phyloP scores from a whole-genome alignment of 2,888 invertebrate genomes.

The Deilephila elpenor region DNA sequence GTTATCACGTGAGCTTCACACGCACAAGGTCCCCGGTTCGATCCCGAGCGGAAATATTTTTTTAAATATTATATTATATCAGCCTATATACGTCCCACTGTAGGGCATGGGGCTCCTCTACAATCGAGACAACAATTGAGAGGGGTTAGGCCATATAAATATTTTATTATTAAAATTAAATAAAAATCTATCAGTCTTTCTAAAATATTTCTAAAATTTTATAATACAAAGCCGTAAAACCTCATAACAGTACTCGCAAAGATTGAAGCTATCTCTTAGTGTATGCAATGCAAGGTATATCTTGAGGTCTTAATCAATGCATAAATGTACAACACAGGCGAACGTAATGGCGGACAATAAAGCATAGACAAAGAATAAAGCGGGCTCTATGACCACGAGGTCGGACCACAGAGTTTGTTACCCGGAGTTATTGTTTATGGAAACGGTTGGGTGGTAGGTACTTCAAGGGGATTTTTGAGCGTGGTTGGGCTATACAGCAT shows the following conservation, averaged over 20 bases:
- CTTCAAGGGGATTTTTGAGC: neutral
- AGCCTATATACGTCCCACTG: too few species aligned
- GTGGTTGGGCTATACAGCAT: neutral
- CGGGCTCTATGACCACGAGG: constrained; percentile 57
- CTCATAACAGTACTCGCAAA: neutral
- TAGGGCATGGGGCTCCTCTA: too few species aligned
- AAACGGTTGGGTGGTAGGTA: neutral
- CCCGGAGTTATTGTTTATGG: constrained; percentile 37
- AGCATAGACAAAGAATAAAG: constrained; percentile 64
- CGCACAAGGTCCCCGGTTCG: constrained; percentile 90
- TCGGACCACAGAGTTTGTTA: constrained; percentile 47
- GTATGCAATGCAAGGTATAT: constrained; percentile 28
- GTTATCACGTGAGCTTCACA: constrained; percentile 93
- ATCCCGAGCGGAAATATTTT: constrained; percentile 87
- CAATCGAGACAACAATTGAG: too few species aligned
- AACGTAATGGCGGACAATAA: constrained; percentile 60
- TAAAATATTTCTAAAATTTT: too few species aligned
- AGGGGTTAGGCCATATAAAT: too few species aligned
- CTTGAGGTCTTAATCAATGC: constrained; percentile 58
- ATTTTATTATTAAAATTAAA: too few species aligned
- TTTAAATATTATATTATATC: too few species aligned
- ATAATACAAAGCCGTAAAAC: neutral
- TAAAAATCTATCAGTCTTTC: too few species aligned
- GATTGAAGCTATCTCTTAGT: constrained; percentile 8
- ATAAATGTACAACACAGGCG: constrained; percentile 52